Evolutionary conservation across 2,113 vertebrate genomes (phyloP).

Genomic region (Alouatta palliata): DNA sequence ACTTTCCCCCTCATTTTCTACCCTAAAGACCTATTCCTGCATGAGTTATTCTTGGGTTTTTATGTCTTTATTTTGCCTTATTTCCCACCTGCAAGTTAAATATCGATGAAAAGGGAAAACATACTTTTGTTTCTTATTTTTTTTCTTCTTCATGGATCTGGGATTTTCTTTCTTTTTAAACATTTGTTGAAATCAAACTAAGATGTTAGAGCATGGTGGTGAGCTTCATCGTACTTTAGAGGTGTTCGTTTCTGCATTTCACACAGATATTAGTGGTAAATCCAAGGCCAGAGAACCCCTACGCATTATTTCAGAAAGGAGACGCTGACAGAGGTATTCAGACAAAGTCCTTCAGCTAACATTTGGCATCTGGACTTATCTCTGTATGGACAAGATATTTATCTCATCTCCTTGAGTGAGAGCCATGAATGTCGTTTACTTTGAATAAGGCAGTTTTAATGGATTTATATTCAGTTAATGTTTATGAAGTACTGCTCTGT

Average conservation of each 20-base stretch:
- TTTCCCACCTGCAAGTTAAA: not conserved
- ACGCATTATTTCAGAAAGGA: not conserved
- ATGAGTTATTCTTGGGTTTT: not conserved
- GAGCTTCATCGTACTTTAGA: not conserved
- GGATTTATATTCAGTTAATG: slow-evolving; percentile 40
- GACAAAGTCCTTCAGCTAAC: slow-evolving; percentile 2
- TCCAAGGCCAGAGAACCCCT: not conserved
- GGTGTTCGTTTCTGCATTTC: not conserved
- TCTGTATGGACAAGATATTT: slow-evolving; percentile 30
- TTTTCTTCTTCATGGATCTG: not conserved
- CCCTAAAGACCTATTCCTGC: not conserved
- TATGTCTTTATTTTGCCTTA: slow-evolving; percentile 25
- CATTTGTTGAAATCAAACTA: not conserved
- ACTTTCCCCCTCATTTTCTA: not conserved
- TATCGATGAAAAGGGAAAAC: not conserved
- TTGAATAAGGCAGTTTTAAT: slow-evolving; percentile 19
- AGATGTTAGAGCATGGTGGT: not conserved
- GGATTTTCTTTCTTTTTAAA: not conserved
- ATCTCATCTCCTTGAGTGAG: slow-evolving; percentile 18
- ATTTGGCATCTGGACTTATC: slow-evolving; percentile 11
- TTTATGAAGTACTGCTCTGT: slow-evolving; percentile 46
- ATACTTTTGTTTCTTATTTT: not conserved
- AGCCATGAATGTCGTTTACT: slow-evolving; percentile 38
- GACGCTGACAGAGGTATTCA: not conserved
- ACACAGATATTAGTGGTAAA: not conserved